Base-by-base conservation (phyloP, 2,797 vertebrate species). In the Catamblyrhynchus diadema region DNA sequence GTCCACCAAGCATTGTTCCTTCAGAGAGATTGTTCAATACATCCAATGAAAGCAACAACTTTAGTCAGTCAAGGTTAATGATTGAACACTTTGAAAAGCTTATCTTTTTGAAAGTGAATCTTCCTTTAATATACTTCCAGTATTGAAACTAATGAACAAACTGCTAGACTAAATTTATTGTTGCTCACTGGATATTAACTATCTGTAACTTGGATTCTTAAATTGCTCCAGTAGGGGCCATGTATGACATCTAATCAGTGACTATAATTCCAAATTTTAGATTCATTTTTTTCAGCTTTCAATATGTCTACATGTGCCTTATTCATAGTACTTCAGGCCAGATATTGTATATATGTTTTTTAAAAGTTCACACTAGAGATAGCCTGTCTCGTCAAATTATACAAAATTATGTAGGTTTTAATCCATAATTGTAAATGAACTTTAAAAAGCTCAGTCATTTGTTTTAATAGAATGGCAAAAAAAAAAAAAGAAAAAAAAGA, bases 101-200 rank as follows among this genome's bases (percentile, higher is more conserved):
- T 78, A 98, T 99, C 96, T 99, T 99, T 98, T 98, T 99, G 97
- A 99, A 99, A 97, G 99, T 99, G 94, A 99, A 99, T 97, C 99
- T 99, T 97, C 99, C 99, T 87, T 98, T 99, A 98, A 99, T 99
- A 98, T 99, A 98, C 98, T 99, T 99, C 98, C 99, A 99, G 97
- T 99, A 99, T 98, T 99, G 98, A 99, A 97, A 83, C 84, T 84
- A 95, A 81, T 79, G 80, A 81, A 87, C 90, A 95, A 96, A 96
- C 95, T 95, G 39, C 86, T 95, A 84, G 95, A 90, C 97, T 96
- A 94, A 94, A 94, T 86, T 70, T 88, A 1, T 95, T 97, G 91
- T 96, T 96, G 94, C 94, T 96, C 94, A 91, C 71, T 81, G 84
- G 97, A 97, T 97, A 81, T 92, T 93, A 93, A 94, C 91, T 94